Conservation (phyloP, 2,888 invertebrate species). For the Tenthredo scrophulariae region DNA sequence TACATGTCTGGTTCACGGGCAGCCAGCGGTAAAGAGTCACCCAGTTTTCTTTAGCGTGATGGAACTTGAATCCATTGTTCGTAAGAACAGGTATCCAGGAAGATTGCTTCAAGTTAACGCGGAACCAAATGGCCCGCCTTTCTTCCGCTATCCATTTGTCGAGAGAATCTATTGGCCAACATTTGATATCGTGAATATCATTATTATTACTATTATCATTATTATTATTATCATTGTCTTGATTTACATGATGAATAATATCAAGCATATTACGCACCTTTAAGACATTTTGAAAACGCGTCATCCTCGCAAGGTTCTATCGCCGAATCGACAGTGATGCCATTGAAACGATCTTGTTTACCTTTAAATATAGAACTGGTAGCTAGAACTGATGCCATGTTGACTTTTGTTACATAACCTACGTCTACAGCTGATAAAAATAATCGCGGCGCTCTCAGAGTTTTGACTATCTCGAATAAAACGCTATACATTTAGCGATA, state of each 20-base stretch:
- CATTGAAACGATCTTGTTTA: slow-evolving; percentile 84
- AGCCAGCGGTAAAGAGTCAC: slow-evolving; percentile 93
- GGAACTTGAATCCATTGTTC: slow-evolving; percentile 91
- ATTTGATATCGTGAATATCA: not conserved
- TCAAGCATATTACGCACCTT: slow-evolving; percentile 78
- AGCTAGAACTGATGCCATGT: slow-evolving; percentile 16
- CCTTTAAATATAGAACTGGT: slow-evolving; percentile 77
- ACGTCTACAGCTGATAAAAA: not conserved
- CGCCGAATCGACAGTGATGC: slow-evolving; percentile 86
- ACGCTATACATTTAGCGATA: slow-evolving; percentile 38
- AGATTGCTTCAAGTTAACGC: slow-evolving; percentile 85
- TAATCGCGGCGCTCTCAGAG: not conserved
- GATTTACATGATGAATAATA: not conserved
- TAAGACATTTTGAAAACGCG: slow-evolving; percentile 80
- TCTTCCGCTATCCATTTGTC: slow-evolving; percentile 83
- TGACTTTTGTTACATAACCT: slow-evolving; percentile 43
- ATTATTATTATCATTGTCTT: not conserved
- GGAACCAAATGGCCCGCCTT: slow-evolving; percentile 90
- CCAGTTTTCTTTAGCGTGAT: slow-evolving; percentile 90
- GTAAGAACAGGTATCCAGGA: slow-evolving; percentile 88
- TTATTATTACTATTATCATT: not conserved
- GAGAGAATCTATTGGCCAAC: slow-evolving; percentile 84
- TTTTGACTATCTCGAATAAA: not conserved
- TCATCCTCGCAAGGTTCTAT: slow-evolving; percentile 80
- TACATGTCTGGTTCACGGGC: slow-evolving; percentile 81